Evolutionary conservation across 2,113 vertebrate species (phyloP), one percentile per base, ranked within the genome.

Genomic region (Colistium nudipinnis): DNA sequence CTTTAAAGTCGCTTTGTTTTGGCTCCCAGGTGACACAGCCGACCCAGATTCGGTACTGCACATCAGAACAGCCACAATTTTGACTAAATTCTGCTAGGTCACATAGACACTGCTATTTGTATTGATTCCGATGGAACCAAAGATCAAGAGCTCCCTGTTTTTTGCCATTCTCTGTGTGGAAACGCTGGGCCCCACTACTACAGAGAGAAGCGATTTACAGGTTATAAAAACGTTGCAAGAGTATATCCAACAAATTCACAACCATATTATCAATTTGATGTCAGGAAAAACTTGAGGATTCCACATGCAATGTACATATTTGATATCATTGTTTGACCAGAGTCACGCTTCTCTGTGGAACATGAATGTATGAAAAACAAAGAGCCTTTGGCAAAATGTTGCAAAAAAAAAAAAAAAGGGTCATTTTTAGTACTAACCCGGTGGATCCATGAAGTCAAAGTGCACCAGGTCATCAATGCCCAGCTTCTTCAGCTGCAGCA

Each of bases 391-490:
- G 35, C 35, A 36, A n/a, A n/a, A n/a, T n/a, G 0, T 36, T 12
- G 4, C 9, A 4, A 36, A 25, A 3, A 48, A 2, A 25, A 13
- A 30, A 28, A 6, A 51, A 28, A 14, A 28, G 11, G 4, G 8
- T 3, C 1, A n/a, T 22, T 41, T n/a, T 62, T 17, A 7, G n/a
- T 3, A 71, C 78, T 61, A 91, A 98, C 96, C 97, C 94, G 97
- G 97, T 74, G 97, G 97, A 76, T 99, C 96, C 97, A 98, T 98
- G 93, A 98, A 99, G 93, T 99, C 97, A 78, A 99, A 98, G 91
- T 99, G 97, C 65, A 99, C 96, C 90, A 99, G 93, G 82, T 99
- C 96, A 86, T 99, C 96, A 74, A 99, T 98, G 54, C 97, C 96
- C 79, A 98, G 95, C 88, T 98, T 98, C 92, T 98, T 97, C 80